Base-by-base conservation (phyloP, 1,140 invertebrate species). In the Trichoplusia ni region DNA sequence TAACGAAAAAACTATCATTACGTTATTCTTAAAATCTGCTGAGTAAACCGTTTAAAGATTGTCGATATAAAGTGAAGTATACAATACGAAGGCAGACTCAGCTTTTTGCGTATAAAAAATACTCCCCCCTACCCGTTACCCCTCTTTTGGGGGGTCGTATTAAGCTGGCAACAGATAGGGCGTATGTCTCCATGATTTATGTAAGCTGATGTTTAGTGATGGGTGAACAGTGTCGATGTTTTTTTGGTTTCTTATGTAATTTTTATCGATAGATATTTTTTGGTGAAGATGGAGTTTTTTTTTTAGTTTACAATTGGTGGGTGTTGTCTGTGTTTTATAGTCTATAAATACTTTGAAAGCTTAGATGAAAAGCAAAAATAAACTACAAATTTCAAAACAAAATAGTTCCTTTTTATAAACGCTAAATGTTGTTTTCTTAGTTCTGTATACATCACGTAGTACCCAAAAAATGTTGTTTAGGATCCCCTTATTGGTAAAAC, bases 121-220 rank as follows among this genome's bases (percentile, higher is more conserved):
- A 40, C 69, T 59, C 40, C 66, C 67, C 59, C 54, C 37, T n/a
- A 44, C 68, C 59, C 56, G 31, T 42, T n/a, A n/a, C n/a, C n/a
- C n/a, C n/a, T n/a, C n/a, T 63, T 77, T 78, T 75, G 70, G 68
- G 60, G 76, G 83, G 82, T 86, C 84, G 84, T 86, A 89, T 89
- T 89, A 89, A 89, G 80, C 86, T 76, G 79, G 81, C 82, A 85
- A 89, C 84, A 89, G 86, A 89, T 89, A 89, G 82, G 84, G 80
- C 82, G 83, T 88, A 79, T 86, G 84, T 86, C 81, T 66, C 73
- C 78, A 82, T 89, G 86, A 89, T 89, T 89, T 89, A 89, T 89
- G 77, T 88, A 78, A 72, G 68, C 70, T 64, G 51, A 71, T 53
- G 71, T 46, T 9, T 54, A 60, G 27, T 53, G 64, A 60, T 42